phyloP scores from a whole-genome alignment of 2,797 vertebrate genomes.

The Menidia menidia region DNA sequence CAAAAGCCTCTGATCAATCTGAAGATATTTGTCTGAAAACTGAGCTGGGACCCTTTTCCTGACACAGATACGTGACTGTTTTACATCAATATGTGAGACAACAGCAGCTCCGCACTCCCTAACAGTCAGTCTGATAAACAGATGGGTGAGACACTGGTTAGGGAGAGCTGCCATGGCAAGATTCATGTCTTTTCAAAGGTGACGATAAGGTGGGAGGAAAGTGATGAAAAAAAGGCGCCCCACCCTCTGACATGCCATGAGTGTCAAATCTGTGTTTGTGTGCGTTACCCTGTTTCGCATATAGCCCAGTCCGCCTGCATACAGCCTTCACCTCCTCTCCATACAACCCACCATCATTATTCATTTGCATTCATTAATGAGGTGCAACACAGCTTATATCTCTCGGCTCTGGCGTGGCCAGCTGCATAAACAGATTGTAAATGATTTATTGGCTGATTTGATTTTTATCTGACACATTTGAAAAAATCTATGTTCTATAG shows the following conservation, averaged over 20 bases:
- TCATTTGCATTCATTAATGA: slow-evolving; percentile 48
- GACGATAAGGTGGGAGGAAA: slow-evolving; percentile 65
- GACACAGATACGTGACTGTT: slow-evolving; percentile 6
- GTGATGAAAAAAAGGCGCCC: slow-evolving; percentile 28
- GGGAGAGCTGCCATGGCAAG: slow-evolving; percentile 45
- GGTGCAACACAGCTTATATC: slow-evolving; percentile 31
- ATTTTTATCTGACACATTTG: slow-evolving; percentile 26
- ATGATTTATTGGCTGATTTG: slow-evolving; percentile 43
- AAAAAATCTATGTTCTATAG: slow-evolving; percentile 12
- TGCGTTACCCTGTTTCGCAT: slow-evolving; percentile 47
- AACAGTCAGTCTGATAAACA: slow-evolving; percentile 58
- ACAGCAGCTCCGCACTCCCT: slow-evolving; percentile 22
- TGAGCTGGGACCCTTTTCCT: slow-evolving; percentile 23
- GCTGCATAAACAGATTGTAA: slow-evolving; percentile 23
- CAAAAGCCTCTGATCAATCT: slow-evolving; percentile 29
- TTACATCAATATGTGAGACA: slow-evolving; percentile 24
- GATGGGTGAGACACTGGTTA: slow-evolving; percentile 62
- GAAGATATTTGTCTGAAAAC: slow-evolving; percentile 22
- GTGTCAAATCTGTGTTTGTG: slow-evolving; percentile 28
- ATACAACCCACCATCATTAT: slow-evolving; percentile 47
- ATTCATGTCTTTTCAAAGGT: slow-evolving; percentile 54
- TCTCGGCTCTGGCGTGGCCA: slow-evolving; percentile 37
- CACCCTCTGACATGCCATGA: slow-evolving; percentile 30
- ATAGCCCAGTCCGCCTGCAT: slow-evolving; percentile 40
- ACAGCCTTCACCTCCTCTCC: slow-evolving; percentile 51